Base-by-base conservation (phyloP, 2,888 invertebrate species). In the Ptychoptera contaminata region DNA sequence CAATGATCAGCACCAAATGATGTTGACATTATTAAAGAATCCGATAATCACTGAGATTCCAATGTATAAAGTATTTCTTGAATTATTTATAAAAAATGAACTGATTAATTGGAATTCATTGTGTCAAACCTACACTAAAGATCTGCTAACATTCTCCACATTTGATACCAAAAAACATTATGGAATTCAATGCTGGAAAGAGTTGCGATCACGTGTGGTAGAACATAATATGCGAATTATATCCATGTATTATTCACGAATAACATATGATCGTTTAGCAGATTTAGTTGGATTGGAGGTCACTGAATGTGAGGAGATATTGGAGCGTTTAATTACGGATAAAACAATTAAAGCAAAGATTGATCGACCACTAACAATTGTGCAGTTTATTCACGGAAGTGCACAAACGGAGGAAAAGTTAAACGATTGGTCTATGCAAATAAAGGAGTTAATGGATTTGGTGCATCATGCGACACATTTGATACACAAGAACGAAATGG, bases 161-260 rank as follows among this genome's bases (percentile, higher is more conserved):
- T 90, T 91, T 60, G 72, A 76, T 43, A 59, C 72, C 0, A 63
- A 73, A n/a, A 77, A 79, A 1, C 84, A 85, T 55, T 77, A 78
- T 48, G 88, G 87, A 0, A 71, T 74, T 44, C 85, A 87, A 58
- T 76, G 92, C 51, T 93, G 93, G 91, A 74, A 76, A 42, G 86
- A 91, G 59, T 71, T 96, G 10, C 83, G 90, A 58, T 85, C 82
- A 58, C 76, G 96, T 53, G 90, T 94, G 47, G 92, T 93, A 0
- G 94, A 96, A 70, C 93, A 94, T 69, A 52, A 54, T 51, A 93
- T 96, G 55, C 76, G 93, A 51, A 90, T 93, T 53, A 92, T 96
- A 84, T 88, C 94, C 16, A 90, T 90, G 68, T 96, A 96, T 68
- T 96, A 96, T 69, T 91, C 91, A 0, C 76, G 85, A 53, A 85